Conservation (phyloP, 2,888 invertebrate genomes). For the Neuroscelio doddi region DNA sequence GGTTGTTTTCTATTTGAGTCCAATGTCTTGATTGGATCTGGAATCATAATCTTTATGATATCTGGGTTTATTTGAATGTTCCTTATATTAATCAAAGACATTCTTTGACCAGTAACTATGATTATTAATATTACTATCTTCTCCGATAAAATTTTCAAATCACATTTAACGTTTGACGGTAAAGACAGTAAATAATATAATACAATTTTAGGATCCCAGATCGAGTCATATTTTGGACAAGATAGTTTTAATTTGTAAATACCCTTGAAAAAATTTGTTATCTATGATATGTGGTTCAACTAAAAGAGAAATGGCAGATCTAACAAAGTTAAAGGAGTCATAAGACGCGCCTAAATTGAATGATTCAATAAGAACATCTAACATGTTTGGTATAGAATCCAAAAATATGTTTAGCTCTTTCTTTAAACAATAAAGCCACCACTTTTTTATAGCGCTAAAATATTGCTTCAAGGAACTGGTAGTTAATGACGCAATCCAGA, state of each 20-base stretch:
- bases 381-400: slow-evolving; percentile 12
- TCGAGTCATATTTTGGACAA: slow-evolving; percentile 47
- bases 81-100: slow-evolving; percentile 32
- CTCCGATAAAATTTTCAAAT: slow-evolving; percentile 24
- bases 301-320: slow-evolving; percentile 41
- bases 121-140: slow-evolving; percentile 44
- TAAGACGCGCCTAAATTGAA: slow-evolving; percentile 31
- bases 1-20: slow-evolving; percentile 22
- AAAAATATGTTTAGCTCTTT: slow-evolving; percentile 16
- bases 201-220: slow-evolving; percentile 51
- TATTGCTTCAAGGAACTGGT: slow-evolving; percentile 4
- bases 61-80: slow-evolving; percentile 21
- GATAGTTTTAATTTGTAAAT: slow-evolving; percentile 46
- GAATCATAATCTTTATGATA: slow-evolving; percentile 34
- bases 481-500: background rate
- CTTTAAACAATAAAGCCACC: slow-evolving; percentile 31
- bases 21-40: slow-evolving; percentile 28
- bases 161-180: slow-evolving; percentile 21
- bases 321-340: slow-evolving; percentile 30
- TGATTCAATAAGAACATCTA: slow-evolving; percentile 25
- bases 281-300: slow-evolving; percentile 30
- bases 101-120: slow-evolving; percentile 44
- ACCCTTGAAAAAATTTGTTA: slow-evolving; percentile 51
- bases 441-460: slow-evolving; percentile 22
- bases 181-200: slow-evolving; percentile 42